Conservation (phyloP, 2,797 vertebrate genomes). For the Hapalemur alaotrensis region DNA sequence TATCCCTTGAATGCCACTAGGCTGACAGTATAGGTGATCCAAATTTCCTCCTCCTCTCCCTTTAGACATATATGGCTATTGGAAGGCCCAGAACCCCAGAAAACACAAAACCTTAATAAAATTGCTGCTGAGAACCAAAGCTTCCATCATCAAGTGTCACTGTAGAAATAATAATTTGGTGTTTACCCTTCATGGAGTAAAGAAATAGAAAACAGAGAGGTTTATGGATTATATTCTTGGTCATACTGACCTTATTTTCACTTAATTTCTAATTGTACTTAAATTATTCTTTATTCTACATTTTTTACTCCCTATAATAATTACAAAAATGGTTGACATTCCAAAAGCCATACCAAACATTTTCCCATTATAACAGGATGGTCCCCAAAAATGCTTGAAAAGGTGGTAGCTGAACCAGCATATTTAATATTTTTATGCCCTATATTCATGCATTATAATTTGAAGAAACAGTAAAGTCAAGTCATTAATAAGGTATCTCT, state of each 20-base stretch:
- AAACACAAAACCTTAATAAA: conserved; percentile 63
- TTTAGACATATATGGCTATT: not conserved
- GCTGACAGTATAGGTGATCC: not conserved
- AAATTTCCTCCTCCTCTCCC: not conserved
- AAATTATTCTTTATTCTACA: not conserved
- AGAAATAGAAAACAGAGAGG: conserved; percentile 35
- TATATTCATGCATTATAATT: not conserved
- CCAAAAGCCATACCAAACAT: not conserved
- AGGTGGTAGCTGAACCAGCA: not conserved
- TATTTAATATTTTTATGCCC: not conserved
- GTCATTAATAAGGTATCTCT: not conserved
- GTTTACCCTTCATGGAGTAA: conserved; percentile 65
- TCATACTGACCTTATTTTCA: conserved; percentile 47
- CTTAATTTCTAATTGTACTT: conserved; percentile 58
- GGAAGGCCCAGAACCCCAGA: not conserved
- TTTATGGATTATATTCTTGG: conserved; percentile 56
- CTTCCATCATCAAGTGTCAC: not conserved
- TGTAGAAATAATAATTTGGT: conserved; percentile 67
- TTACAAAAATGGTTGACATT: conserved; percentile 31
- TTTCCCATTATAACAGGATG: not conserved
- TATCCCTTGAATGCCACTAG: not conserved
- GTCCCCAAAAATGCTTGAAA: not conserved
- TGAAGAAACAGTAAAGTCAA: not conserved
- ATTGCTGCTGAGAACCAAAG: conserved; percentile 36
- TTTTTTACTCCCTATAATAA: conserved; percentile 42